Evolutionary conservation across 2,888 invertebrate species (phyloP).

Genomic region (Exocentrus adspersus): DNA sequence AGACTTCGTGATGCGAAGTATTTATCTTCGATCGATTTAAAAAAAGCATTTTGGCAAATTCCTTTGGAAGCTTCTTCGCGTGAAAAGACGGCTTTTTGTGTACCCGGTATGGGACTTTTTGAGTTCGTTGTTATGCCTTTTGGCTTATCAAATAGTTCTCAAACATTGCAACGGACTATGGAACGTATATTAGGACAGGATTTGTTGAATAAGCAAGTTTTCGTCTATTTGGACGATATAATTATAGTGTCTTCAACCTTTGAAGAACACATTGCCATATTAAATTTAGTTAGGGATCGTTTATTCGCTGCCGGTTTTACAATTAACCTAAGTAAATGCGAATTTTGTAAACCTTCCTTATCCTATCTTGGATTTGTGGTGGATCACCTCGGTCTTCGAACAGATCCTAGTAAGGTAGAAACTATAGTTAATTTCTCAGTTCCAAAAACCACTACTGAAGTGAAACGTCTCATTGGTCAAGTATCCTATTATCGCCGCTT

Average conservation of each 20-base stretch:
- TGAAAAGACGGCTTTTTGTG: slow-evolving; percentile 4
- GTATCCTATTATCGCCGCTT: slow-evolving; percentile 25
- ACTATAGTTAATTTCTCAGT: slow-evolving; percentile 36
- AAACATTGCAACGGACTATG: not conserved
- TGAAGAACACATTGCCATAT: not conserved
- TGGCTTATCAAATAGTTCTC: not conserved
- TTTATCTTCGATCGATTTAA: not conserved
- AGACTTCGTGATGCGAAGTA: slow-evolving; percentile 12
- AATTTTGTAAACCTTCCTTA: slow-evolving; percentile 22
- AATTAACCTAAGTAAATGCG: slow-evolving; percentile 27
- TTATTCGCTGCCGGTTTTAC: slow-evolving; percentile 20
- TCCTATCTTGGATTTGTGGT: slow-evolving; percentile 26
- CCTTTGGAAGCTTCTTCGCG: not conserved
- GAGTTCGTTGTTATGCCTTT: slow-evolving; percentile 3
- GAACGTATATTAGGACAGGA: not conserved
- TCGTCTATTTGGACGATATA: slow-evolving; percentile 3
- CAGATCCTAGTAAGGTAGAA: slow-evolving; percentile 20
- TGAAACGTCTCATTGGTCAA: slow-evolving; percentile 50
- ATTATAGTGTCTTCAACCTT: not conserved
- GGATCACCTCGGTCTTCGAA: slow-evolving; percentile 18
- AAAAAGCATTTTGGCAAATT: slow-evolving; percentile 5
- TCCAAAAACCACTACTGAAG: slow-evolving; percentile 45
- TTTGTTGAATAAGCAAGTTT: not conserved
- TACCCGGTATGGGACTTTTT: not conserved
- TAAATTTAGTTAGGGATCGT: not conserved